Evolutionary conservation across 2,113 vertebrate genomes (phyloP).

Genomic region (Amblyornis subalaris): DNA sequence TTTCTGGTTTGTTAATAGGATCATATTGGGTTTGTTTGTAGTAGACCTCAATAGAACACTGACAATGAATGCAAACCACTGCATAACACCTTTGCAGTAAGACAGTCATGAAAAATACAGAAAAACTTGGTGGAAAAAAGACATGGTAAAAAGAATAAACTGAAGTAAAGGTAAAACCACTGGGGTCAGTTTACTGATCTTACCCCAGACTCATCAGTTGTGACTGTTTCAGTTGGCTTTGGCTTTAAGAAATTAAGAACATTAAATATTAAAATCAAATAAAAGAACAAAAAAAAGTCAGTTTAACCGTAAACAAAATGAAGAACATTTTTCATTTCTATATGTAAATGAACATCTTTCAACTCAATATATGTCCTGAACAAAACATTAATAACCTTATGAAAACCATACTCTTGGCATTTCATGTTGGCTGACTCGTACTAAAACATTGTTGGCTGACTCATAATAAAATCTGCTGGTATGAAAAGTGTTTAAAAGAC

Average conservation of each 20-base stretch:
- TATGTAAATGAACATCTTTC: not conserved
- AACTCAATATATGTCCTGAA: not conserved
- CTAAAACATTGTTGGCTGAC: not conserved
- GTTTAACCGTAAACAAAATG: conserved; percentile 20
- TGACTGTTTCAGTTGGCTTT: conserved; percentile 98
- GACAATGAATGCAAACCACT: conserved; percentile 73
- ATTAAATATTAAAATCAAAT: conserved; percentile 74
- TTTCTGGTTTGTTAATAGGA: conserved; percentile 69
- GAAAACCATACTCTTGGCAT: not conserved
- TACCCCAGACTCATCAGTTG: conserved; percentile 97
- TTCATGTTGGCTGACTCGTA: not conserved
- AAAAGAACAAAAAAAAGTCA: conserved; percentile 55
- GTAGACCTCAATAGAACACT: conserved; percentile 61
- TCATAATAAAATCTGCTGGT: not conserved
- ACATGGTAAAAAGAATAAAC: conserved; percentile 77
- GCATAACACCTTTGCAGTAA: conserved; percentile 68
- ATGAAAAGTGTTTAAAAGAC: not conserved
- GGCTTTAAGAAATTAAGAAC: conserved; percentile 85
- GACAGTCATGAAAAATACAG: conserved; percentile 73
- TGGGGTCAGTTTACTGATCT: conserved; percentile 79
- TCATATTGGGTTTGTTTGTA: conserved; percentile 47
- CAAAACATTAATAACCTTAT: not conserved
- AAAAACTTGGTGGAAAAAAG: conserved; percentile 68
- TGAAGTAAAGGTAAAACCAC: conserved; percentile 81
- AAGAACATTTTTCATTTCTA: conserved; percentile 4